These are phyloP conservation scores for Epizoanthus illoricatus DNA, from an alignment of 92 coral and sea anemone species.

Conservation along the genomic window DNA sequence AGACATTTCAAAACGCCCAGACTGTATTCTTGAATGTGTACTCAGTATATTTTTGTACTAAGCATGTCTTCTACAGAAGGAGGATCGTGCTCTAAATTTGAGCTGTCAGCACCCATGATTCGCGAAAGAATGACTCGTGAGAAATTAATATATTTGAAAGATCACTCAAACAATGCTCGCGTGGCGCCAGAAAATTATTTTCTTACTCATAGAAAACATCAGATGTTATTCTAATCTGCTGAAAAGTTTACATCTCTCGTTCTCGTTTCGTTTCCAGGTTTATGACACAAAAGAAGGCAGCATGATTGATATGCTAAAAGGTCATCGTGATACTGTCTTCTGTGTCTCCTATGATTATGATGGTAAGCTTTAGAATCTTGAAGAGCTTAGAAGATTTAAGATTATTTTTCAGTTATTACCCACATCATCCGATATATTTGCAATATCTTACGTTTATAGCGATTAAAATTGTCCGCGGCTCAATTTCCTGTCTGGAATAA, in stretches of 20 bases:
- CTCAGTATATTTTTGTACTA: too few relatives aligned
- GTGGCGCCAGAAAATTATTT: neutral
- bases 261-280: constrained; percentile 50
- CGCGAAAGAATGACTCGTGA: neutral
- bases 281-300: constrained; percentile 74
- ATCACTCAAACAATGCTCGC: neutral
- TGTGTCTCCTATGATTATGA: constrained; percentile 69
- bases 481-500: too few relatives aligned
- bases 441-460: neutral
- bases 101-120: neutral
- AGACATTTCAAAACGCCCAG: too few relatives aligned
- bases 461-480: too few relatives aligned
- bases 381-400: neutral
- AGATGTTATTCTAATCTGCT: too few relatives aligned
- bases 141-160: neutral
- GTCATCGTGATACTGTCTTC: constrained; percentile 85
- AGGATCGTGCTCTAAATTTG: neutral
- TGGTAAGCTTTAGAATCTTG: constrained; percentile 54
- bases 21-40: too few relatives aligned
- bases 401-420: neutral
- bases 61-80: neutral
- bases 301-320: constrained; percentile 83
- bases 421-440: neutral
- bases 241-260: neutral
- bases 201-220: neutral